These are phyloP conservation scores for zebrafish (Danio rerio) DNA, from an alignment of 2,113 vertebrate genomes.

Conservation along the genomic window DNA sequence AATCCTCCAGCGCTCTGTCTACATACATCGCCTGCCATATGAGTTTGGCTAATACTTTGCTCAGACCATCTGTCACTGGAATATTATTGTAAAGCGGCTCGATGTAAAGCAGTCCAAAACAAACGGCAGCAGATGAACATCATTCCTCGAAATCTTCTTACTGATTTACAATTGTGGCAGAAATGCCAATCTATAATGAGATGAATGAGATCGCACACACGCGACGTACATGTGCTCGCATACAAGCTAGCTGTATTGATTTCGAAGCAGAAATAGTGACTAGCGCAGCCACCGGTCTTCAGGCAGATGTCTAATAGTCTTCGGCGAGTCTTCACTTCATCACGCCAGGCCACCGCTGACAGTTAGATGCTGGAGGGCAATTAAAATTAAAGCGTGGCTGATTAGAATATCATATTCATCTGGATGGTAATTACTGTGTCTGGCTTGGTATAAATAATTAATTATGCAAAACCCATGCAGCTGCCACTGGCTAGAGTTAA, in stretches of 20 bases:
- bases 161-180: slow-evolving; percentile 44
- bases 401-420: slow-evolving; percentile 99
- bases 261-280: slow-evolving; percentile 70
- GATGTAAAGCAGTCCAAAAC: slow-evolving; percentile 47
- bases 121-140: slow-evolving; percentile 47
- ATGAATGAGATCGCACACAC: slow-evolving; percentile 26
- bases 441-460: slow-evolving; percentile 99
- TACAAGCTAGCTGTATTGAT: slow-evolving; percentile 72
- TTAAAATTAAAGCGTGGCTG: slow-evolving; percentile 96
- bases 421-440: slow-evolving; percentile 99
- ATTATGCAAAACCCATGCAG: slow-evolving; percentile 98
- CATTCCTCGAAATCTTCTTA: slow-evolving; percentile 48
- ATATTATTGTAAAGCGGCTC: slow-evolving; percentile 43
- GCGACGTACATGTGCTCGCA: not conserved
- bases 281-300: slow-evolving; percentile 73
- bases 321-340: slow-evolving; percentile 89
- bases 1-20: slow-evolving; percentile 48
- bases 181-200: slow-evolving; percentile 46
- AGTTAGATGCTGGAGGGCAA: slow-evolving; percentile 94
- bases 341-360: slow-evolving; percentile 91
- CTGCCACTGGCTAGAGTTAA: slow-evolving; percentile 95
- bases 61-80: slow-evolving; percentile 58
- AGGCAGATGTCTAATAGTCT: slow-evolving; percentile 97
- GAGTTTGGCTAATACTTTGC: slow-evolving; percentile 51
- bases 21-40: slow-evolving; percentile 38